These are phyloP conservation scores for Ctenosaura bakeri DNA, from an alignment of 2,797 vertebrate genomes.

Conservation along the genomic window DNA sequence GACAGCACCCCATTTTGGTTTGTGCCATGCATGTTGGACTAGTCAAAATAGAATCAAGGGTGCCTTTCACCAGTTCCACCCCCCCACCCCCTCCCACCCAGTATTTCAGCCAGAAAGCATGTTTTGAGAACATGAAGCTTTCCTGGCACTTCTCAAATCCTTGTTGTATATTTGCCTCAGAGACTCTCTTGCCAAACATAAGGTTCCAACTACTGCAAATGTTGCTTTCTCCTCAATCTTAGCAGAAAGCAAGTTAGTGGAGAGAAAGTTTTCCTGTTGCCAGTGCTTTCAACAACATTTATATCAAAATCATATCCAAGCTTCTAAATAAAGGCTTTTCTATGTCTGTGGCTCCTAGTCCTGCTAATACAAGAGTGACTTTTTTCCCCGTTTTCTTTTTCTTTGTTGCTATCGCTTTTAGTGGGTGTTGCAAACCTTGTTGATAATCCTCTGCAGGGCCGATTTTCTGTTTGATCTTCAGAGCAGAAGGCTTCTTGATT, in stretches of 20 bases:
- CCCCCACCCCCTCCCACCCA: no score
- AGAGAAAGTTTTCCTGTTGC: slow-evolving; percentile 21
- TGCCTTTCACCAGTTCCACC: not conserved
- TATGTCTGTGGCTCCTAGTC: slow-evolving; percentile 1
- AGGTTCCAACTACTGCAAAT: slow-evolving; percentile 21
- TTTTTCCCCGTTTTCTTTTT: no score
- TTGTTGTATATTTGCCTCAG: not conserved
- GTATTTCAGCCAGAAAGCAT: not conserved
- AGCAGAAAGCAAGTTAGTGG: not conserved
- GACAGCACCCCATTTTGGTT: no score
- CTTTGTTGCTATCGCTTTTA: not conserved
- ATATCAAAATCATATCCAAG: slow-evolving; percentile 17
- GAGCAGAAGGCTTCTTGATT: not conserved
- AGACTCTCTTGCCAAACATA: slow-evolving; percentile 3
- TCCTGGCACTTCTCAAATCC: slow-evolving; percentile 14
- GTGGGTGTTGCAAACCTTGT: slow-evolving; percentile 14
- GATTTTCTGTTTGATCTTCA: slow-evolving; percentile 9
- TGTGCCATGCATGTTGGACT: not conserved
- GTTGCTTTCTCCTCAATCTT: slow-evolving; percentile 2
- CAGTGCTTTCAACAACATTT: slow-evolving; percentile 25
- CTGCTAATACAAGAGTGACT: not conserved
- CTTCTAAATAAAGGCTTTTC: slow-evolving; percentile 16
- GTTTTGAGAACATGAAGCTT: slow-evolving; percentile 18
- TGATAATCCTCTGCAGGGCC: not conserved
- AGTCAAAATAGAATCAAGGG: not conserved